Conservation (phyloP, 2,113 vertebrate species). For the Nothoprocta perdicaria region DNA sequence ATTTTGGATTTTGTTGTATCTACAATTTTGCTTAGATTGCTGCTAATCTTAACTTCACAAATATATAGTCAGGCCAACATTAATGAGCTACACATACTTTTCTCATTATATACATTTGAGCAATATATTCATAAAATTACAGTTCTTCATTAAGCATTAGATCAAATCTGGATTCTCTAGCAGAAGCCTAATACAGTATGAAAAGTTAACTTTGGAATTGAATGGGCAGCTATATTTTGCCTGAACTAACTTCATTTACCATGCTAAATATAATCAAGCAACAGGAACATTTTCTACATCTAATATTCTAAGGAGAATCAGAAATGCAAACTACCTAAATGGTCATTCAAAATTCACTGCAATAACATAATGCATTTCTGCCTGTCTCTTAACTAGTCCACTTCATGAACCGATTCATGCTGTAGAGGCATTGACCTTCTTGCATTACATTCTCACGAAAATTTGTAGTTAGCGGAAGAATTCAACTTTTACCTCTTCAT, state of each 20-base stretch:
- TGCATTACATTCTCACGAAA: constrained; percentile 35
- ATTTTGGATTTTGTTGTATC: neutral
- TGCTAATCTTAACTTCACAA: neutral
- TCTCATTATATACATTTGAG: neutral
- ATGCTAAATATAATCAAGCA: constrained; percentile 20
- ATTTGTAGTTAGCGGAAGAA: constrained; percentile 12
- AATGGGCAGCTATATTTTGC: neutral
- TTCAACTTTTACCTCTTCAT: neutral
- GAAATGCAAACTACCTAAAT: constrained; percentile 34
- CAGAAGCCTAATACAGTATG: neutral
- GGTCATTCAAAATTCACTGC: neutral
- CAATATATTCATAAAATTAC: neutral
- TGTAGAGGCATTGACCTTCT: neutral
- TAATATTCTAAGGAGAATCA: constrained; percentile 42
- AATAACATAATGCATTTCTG: neutral
- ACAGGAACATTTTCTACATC: constrained; percentile 20
- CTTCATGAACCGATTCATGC: constrained; percentile 56
- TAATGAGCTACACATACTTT: neutral
- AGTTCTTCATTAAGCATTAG: neutral
- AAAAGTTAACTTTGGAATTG: constrained; percentile 27
- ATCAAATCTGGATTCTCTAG: neutral
- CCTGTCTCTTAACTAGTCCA: constrained; percentile 28
- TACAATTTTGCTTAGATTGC: neutral
- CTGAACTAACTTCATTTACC: constrained; percentile 6
- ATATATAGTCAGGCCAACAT: neutral